Evolutionary conservation across 2,888 invertebrate genomes (phyloP), one percentile per base, ranked within the genome.

Genomic region (Megamerina dolium): DNA sequence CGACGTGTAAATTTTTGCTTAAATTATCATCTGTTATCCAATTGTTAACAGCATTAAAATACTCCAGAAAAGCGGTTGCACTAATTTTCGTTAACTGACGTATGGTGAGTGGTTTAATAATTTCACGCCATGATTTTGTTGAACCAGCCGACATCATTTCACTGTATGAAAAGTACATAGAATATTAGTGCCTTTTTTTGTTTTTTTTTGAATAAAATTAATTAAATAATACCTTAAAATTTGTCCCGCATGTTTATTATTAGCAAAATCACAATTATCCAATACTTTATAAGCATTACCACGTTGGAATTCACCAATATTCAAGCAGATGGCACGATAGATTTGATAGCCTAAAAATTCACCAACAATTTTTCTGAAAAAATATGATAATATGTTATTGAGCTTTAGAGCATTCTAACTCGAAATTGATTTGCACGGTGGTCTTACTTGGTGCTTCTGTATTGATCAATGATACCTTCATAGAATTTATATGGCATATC

Each of bases 401-500:
- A 12, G 12, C 13, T 29, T 16, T 9, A 21, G 23, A 8, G 9
- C 12, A 6, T 13, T 13, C 13, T 13, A 13, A 9, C n/a, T 31
- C 13, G 5, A 8, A 19, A 14, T 23, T 23, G 10, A n/a, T n/a
- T n/a, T n/a, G n/a, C n/a, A n/a, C n/a, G 16, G 12, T 17, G 21
- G 13, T n/a, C 50, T 52, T 40, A 61, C 62, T 56, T 56, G 3
- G 63, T 57, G 44, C 61, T 59, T 31, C 59, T 47, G 18, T 43
- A 53, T 14, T 61, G 51, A 30, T 58, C 58, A 17, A 61, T 42
- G 31, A 60, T 50, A 9, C 60, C 58, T 33, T 60, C 80, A 10
- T 81, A 77, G 10, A 83, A 85, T 56, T 84, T 85, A n/a, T 82
- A 77, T 9, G 82, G 83, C 16, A 84, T 78, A 59, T 85, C 85